A percentile compares a stretch with the other conserved stretches of the same genome.
These are phyloP conservation scores for Phymatocera aterrima DNA, from an alignment of 2,888 invertebrate species.

Conservation along the genomic window DNA sequence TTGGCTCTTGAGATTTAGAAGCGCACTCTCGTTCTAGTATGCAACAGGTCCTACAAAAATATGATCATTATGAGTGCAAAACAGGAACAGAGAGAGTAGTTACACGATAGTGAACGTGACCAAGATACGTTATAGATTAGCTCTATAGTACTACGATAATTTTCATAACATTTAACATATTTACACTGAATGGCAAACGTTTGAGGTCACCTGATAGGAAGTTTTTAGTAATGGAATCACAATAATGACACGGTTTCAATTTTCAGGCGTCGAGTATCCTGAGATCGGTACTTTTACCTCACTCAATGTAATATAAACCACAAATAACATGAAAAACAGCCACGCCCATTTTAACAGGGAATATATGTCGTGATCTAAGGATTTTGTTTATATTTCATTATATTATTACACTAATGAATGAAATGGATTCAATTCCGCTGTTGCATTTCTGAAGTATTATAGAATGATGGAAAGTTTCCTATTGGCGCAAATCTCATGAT, in stretches of 20 bases:
- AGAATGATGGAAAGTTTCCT: no score
- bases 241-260: neutral
- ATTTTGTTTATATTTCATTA: no score
- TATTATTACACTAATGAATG: no score
- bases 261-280: neutral
- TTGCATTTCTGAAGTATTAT: no score
- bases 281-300: no score
- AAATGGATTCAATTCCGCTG: no score
- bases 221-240: neutral
- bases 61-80: neutral
- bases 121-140: neutral
- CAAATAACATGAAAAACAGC: no score
- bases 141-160: neutral
- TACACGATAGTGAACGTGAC: neutral
- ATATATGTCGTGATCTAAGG: no score
- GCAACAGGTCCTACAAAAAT: neutral
- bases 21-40: neutral
- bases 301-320: neutral
- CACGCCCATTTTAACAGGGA: no score
- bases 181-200: neutral
- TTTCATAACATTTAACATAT: neutral
- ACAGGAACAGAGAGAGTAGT: neutral
- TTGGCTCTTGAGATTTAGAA: constrained; percentile 1
- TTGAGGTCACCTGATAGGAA: neutral
- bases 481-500: no score